Evolutionary conservation across 2,113 vertebrate genomes (phyloP).

Genomic region (Dromaius novaehollandiae): DNA sequence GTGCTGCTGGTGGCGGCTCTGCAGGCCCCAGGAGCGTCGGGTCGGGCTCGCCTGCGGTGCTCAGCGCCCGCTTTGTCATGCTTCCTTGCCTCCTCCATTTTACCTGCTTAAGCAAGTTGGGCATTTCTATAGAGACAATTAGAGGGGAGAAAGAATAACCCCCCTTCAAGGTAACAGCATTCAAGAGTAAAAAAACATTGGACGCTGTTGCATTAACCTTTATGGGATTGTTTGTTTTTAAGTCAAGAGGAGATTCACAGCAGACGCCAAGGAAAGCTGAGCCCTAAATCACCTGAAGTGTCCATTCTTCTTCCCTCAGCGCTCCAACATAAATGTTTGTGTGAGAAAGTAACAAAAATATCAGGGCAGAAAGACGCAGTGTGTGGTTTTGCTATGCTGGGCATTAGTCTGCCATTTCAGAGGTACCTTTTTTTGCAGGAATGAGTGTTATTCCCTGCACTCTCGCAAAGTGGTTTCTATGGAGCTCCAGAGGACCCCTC

Average conservation of each 20-base stretch:
- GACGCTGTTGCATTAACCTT: neutral
- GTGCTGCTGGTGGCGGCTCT: neutral
- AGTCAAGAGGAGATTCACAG: neutral
- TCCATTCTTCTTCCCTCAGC: neutral
- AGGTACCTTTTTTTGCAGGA: neutral
- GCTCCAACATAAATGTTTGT: neutral
- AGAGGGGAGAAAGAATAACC: neutral
- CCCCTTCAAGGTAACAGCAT: constrained; percentile 5
- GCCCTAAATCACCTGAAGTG: neutral
- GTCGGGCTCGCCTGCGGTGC: neutral
- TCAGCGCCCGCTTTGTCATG: neutral
- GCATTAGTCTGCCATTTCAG: neutral
- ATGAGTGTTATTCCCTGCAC: neutral
- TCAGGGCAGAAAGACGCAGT: neutral
- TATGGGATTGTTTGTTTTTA: neutral
- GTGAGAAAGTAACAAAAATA: neutral
- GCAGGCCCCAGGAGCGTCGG: neutral
- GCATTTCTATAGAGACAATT: neutral
- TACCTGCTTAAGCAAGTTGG: neutral
- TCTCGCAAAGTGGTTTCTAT: neutral
- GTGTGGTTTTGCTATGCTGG: neutral
- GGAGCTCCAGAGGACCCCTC: neutral
- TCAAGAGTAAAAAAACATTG: neutral
- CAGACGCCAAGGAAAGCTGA: neutral
- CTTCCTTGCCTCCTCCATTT: neutral